Conservation (phyloP, 2,113 vertebrate genomes). For the Prietella phreatophila region DNA sequence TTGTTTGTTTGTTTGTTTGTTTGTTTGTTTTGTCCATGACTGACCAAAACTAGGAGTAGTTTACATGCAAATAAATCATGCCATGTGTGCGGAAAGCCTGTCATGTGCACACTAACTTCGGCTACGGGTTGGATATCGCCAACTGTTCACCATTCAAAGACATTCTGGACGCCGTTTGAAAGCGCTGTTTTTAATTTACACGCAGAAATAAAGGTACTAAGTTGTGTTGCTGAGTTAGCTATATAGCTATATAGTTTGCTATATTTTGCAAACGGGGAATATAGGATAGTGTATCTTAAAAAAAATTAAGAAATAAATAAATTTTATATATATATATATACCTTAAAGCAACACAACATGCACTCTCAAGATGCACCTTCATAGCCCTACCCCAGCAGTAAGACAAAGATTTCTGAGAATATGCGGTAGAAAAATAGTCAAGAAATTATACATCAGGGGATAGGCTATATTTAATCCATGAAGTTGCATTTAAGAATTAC, state of each 20-base stretch:
- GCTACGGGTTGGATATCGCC: constrained; percentile 16
- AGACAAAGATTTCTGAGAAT: background rate
- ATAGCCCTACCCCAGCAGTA: no score
- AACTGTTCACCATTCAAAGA: background rate
- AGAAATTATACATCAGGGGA: background rate
- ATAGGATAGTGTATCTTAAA: no score
- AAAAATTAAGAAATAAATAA: no score
- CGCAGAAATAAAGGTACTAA: background rate
- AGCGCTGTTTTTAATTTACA: background rate
- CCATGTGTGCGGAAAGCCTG: constrained; percentile 65
- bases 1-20: no score
- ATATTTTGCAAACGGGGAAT: background rate
- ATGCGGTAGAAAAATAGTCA: background rate
- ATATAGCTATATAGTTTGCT: no score
- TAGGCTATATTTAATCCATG: no score
- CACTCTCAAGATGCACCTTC: background rate
- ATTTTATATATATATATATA: no score
- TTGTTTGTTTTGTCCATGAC: constrained; percentile 34
- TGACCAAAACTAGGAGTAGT: constrained; percentile 82
- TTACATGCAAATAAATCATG: constrained; percentile 92
- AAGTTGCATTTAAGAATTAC: background rate
- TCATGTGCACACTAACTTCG: constrained; percentile 21
- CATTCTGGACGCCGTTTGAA: background rate
- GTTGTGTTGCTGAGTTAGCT: background rate
- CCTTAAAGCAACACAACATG: background rate